phyloP scores from a whole-genome alignment of 2,113 vertebrate species.

The Ascaphus truei region DNA sequence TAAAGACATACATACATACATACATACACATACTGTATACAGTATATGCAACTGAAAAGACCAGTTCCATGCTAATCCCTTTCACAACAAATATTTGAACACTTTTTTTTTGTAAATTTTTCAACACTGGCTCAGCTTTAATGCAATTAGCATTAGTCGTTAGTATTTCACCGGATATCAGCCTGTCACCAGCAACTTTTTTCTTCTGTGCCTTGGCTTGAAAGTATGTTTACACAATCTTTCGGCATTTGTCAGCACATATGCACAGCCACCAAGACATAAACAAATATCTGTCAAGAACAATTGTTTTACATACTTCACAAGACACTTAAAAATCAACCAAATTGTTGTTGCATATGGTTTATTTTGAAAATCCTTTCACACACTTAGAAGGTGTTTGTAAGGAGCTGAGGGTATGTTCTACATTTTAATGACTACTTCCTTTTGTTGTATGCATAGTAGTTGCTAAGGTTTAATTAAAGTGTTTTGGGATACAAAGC shows the following conservation, averaged over 20 bases:
- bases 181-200: background rate
- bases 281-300: conserved; percentile 29
- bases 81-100: conserved; percentile 32
- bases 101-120: no score
- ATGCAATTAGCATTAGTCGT: background rate
- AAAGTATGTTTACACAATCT: background rate
- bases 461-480: no score
- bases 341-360: background rate
- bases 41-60: conserved; percentile 12
- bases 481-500: no score
- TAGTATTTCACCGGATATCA: background rate
- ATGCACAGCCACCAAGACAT: conserved; percentile 15
- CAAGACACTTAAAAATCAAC: background rate
- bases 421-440: no score
- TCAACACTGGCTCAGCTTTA: background rate
- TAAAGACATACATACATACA: conserved; percentile 16
- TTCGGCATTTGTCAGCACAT: conserved; percentile 12
- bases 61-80: conserved; percentile 19
- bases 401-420: no score
- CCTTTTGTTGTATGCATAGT: no score
- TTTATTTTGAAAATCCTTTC: background rate
- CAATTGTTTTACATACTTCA: conserved; percentile 15
- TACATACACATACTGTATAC: background rate
- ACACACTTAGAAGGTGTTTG: conserved; percentile 5
- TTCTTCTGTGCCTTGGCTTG: background rate